A percentile compares a stretch with the other conserved stretches of the same genome.
Evolutionary conservation across 2,797 vertebrate genomes (phyloP).

Genomic region (Smutsia gigantea): DNA sequence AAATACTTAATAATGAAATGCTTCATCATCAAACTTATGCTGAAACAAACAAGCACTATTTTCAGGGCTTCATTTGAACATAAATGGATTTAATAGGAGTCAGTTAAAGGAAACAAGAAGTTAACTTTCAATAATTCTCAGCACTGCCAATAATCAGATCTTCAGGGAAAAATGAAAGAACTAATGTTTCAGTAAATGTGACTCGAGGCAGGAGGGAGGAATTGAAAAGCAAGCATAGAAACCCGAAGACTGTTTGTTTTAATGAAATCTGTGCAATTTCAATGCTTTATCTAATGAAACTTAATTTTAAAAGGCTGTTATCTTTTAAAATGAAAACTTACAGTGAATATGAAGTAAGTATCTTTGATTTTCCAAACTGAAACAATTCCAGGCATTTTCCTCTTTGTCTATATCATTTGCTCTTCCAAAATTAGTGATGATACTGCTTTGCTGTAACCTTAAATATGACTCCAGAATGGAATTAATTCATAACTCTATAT

Average conservation of each 20-base stretch:
- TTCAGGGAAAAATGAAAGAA: not conserved
- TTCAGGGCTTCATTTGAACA: not conserved
- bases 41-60: not conserved
- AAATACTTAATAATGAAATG: not conserved
- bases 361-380: not conserved
- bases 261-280: constrained; percentile 8
- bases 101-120: not conserved
- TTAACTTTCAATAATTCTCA: not conserved
- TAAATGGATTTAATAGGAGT: not conserved
- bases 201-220: not conserved
- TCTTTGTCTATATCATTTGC: not conserved
- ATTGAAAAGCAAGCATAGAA: not conserved
- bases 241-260: not conserved
- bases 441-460: not conserved
- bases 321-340: not conserved
- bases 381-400: not conserved
- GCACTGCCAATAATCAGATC: not conserved
- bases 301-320: not conserved
- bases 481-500: not conserved
- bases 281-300: not conserved
- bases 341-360: not conserved
- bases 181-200: not conserved
- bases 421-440: not conserved
- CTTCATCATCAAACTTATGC: not conserved
- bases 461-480: not conserved